Percentiles rank a stretch among this genome's conserved stretches.
Evolutionary conservation across 2,888 invertebrate genomes (phyloP).

Genomic region (Eilema sororculum): DNA sequence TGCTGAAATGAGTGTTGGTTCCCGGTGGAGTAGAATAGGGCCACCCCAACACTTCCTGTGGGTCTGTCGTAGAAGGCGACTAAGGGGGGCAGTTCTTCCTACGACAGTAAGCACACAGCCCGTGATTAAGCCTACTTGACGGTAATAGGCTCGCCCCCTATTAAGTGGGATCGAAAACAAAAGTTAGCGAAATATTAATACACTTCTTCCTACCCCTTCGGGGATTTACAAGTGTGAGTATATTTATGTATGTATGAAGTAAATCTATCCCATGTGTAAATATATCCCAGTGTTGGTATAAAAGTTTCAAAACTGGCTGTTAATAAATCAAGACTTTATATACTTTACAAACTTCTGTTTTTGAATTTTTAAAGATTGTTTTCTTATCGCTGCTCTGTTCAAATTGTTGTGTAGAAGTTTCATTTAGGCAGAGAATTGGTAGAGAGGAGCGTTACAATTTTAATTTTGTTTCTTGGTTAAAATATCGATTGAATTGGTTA

Average conservation of each 20-base stretch:
- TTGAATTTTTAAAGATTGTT: not conserved
- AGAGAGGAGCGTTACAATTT: not conserved
- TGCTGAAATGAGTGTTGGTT: no score
- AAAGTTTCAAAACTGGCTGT: slow-evolving; percentile 15
- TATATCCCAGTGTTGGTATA: slow-evolving; percentile 8
- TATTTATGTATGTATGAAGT: not conserved
- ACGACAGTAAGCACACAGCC: no score
- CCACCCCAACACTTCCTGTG: no score
- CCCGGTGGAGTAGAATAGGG: no score
- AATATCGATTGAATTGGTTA: not conserved
- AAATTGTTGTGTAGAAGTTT: not conserved
- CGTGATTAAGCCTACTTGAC: no score
- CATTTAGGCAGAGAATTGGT: not conserved
- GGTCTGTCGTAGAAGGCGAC: no score
- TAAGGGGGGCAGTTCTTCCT: no score
- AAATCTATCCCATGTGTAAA: slow-evolving; percentile 9
- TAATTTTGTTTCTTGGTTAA: not conserved
- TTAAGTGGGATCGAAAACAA: no score
- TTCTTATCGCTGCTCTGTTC: not conserved
- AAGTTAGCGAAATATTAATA: no score
- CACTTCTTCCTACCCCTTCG: no score
- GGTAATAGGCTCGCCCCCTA: no score
- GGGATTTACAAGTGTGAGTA: no score
- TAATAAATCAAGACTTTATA: slow-evolving; percentile 23
- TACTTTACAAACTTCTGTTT: slow-evolving; percentile 12